These are phyloP conservation scores for Sympetrum striolatum DNA, from an alignment of 2,888 invertebrate species.

Conservation along the genomic window DNA sequence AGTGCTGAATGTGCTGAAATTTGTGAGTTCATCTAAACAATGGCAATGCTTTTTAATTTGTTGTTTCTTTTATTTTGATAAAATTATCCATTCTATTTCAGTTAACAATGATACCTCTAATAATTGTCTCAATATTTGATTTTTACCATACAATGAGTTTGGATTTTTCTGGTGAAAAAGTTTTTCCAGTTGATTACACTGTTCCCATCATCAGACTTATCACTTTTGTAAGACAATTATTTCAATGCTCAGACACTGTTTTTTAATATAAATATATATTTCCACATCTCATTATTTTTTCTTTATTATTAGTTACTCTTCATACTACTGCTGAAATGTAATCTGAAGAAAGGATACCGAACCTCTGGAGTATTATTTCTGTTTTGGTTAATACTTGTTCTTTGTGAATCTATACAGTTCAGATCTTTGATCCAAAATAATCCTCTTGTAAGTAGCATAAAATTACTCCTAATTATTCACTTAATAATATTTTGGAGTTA, in stretches of 20 bases:
- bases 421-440: conserved; percentile 65
- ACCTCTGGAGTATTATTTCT: conserved; percentile 90
- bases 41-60: background rate
- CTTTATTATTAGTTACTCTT: conserved; percentile 69
- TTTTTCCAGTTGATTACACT: conserved; percentile 76
- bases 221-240: conserved; percentile 77
- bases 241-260: conserved; percentile 47
- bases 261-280: background rate
- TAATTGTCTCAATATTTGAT: conserved; percentile 73
- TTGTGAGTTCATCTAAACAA: conserved; percentile 56
- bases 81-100: conserved; percentile 47
- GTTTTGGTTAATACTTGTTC: conserved; percentile 82
- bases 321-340: conserved; percentile 74
- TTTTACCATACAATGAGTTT: conserved; percentile 69
- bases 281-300: conserved; percentile 30
- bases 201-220: conserved; percentile 79
- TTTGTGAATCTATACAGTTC: conserved; percentile 78
- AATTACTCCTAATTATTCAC: background rate
- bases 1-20: conserved; percentile 77
- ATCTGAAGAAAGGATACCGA: conserved; percentile 83
- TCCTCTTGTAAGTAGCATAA: conserved; percentile 50
- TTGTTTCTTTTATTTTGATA: background rate
- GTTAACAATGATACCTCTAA: conserved; percentile 66
- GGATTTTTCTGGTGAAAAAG: conserved; percentile 60
- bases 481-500: background rate